Base-by-base conservation (phyloP, 2,888 invertebrate genomes). In the Oscheius sp. region DNA sequence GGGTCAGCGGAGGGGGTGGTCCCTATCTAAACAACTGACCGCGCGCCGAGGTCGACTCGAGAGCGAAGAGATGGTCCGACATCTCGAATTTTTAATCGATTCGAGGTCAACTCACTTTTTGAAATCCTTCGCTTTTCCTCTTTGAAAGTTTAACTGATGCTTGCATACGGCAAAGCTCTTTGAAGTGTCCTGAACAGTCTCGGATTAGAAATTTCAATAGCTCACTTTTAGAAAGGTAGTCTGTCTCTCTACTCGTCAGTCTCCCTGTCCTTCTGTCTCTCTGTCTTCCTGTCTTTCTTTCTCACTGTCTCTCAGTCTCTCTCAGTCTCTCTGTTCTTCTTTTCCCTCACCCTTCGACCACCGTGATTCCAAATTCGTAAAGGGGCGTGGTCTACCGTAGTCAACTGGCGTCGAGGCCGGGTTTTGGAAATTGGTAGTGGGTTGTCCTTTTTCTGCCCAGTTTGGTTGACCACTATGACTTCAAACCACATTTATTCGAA, bases 11-110 rank as follows among this genome's bases (percentile, higher is more conserved):
- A 48, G 48, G 50, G 21, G 68, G 55, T 32, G 35, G 53, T 32
- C 42, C 37, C 42, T 68, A 68, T 68, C 68, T 68, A 68, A 68
- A 68, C 68, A 68, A 55, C 55, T 68, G 55, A 53, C 66, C 66
- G n/a, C 68, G 29, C 55, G 29, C 55, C 55, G 55, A 55, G 21
- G 55, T 32, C 55, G 55, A 9, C 55, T 55, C 55, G 55, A 21
- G 32, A 51, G 53, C 21, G n/a, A 51, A 21, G 21, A 42, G 42
- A 42, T 42, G 42, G 42, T 21, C 42, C 55, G 55, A 21, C 9
- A 13, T 5, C 42, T 55, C 55, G 55, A 55, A 55, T 55, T 55
- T 55, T 32, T 29, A 48, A 9, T 55, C 21, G 32, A 55, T 2
- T 21, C 2, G 53, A 53, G 53, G 21, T n/a, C 13, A 21, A 4